Evolutionary conservation across 2,113 vertebrate genomes (phyloP).

Genomic region (Otus sunia): DNA sequence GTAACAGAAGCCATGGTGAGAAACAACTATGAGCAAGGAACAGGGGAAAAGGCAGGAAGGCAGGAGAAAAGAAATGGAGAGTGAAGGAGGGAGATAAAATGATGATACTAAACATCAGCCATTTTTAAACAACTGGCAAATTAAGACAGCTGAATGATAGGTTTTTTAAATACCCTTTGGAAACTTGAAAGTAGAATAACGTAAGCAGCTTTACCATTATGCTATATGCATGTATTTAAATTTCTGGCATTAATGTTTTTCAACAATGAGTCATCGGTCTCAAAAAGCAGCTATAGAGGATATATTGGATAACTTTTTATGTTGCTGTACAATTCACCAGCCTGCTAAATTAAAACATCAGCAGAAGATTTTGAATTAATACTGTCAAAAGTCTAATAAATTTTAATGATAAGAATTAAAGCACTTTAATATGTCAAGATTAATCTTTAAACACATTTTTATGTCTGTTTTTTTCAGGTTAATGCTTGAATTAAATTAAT

Average conservation of each 20-base stretch:
- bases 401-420: slow-evolving; percentile 24
- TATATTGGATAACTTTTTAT: not conserved
- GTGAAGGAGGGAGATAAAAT: not conserved
- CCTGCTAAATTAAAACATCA: not conserved
- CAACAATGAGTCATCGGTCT: not conserved
- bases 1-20: not conserved
- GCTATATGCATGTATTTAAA: not conserved
- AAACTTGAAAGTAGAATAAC: not conserved
- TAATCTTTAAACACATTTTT: slow-evolving; percentile 11
- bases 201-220: not conserved
- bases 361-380: slow-evolving; percentile 36
- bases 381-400: slow-evolving; percentile 22
- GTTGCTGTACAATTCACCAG: not conserved
- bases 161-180: not conserved
- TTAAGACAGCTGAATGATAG: not conserved
- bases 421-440: not conserved
- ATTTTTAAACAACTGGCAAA: not conserved
- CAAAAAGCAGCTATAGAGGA: not conserved
- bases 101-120: not conserved
- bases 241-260: not conserved
- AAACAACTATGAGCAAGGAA: not conserved
- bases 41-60: not conserved
- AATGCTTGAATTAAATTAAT: not conserved
- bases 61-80: not conserved
- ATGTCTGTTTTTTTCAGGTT: not conserved